Evolutionary conservation across 2,113 vertebrate species (phyloP), one percentile per base, ranked within the genome.

Genomic region (Oriolus oriolus): DNA sequence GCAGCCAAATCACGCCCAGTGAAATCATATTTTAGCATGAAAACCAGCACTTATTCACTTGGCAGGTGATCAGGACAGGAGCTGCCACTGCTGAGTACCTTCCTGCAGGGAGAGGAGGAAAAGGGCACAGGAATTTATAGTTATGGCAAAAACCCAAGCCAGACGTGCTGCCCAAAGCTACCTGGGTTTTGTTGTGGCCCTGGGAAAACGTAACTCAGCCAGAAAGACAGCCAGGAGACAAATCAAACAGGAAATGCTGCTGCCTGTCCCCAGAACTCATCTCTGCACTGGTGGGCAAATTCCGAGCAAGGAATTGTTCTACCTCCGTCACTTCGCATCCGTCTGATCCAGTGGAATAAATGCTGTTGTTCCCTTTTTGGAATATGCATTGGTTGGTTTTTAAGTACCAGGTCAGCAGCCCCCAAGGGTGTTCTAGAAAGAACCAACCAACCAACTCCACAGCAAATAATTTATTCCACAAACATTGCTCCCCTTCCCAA

Each of bases 381-480:
- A 90, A 90, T 76, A 89, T 61, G 77, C 73, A 94, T 96, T 78
- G 54, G 73, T 28, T 92, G 91, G 52, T 93, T 90, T 94, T 96
- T 91, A 91, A 97, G 63, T 41, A 89, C 65, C 78, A 80, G 90
- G 53, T 53, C 85, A 80, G 53, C 39, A 77, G 79, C 6, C 90
- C 91, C 54, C 91, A 93, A 50, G 90, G 93, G 79, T 37, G 63
- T 64, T 27, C 85, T 90, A 35, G 44, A 75, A 77, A 87, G 26
- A 92, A 65, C 44, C 68, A 93, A 85, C 30, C 76, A 84, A 80
- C 41, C 42, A 41, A 89, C 87, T 92, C 82, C 53, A 60, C 53
- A 91, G 78, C 54, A 84, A 89, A 87, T 74, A 61, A 95, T 93
- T 95, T 86, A 89, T 96, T 84, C 88, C 56, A 79, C 90, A 89